Evolutionary conservation across 2,113 vertebrate genomes (phyloP).

Genomic region (Sinosuthora webbiana): DNA sequence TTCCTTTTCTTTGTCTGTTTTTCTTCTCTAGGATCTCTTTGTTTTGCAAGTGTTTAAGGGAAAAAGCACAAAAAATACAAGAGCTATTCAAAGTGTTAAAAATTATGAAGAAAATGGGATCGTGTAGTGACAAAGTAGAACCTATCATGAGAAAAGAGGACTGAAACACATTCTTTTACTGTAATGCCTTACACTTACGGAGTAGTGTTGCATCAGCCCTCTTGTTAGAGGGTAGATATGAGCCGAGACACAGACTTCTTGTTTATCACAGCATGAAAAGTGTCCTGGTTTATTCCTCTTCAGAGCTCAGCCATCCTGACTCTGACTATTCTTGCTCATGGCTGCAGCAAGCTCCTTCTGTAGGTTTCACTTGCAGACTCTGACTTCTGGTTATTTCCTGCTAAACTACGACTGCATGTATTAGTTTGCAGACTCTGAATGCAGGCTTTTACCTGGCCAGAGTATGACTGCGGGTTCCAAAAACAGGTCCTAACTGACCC

Average conservation of each 20-base stretch:
- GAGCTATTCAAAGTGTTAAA: not conserved
- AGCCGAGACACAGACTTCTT: not conserved
- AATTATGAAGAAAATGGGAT: not conserved
- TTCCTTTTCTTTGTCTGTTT: not conserved
- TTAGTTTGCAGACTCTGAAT: not conserved
- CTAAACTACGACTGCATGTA: not conserved
- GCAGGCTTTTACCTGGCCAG: not conserved
- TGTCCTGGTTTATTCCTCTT: not conserved
- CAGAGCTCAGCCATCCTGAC: not conserved
- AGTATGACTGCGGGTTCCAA: not conserved
- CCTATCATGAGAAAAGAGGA: not conserved
- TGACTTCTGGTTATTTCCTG: not conserved
- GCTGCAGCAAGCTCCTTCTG: not conserved
- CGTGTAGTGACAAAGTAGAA: not conserved
- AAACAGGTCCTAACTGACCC: not conserved
- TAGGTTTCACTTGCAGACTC: not conserved
- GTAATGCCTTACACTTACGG: not conserved
- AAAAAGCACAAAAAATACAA: not conserved
- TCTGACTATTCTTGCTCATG: not conserved
- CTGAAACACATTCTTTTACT: not conserved
- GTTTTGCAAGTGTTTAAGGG: not conserved
- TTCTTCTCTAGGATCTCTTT: not conserved
- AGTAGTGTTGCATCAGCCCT: not conserved
- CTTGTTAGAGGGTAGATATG: not conserved
- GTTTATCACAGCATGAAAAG: not conserved